A percentile compares a stretch with the other conserved stretches of the same genome.
phyloP scores from a whole-genome alignment of 2,113 vertebrate species.

The Vulpes lagopus region DNA sequence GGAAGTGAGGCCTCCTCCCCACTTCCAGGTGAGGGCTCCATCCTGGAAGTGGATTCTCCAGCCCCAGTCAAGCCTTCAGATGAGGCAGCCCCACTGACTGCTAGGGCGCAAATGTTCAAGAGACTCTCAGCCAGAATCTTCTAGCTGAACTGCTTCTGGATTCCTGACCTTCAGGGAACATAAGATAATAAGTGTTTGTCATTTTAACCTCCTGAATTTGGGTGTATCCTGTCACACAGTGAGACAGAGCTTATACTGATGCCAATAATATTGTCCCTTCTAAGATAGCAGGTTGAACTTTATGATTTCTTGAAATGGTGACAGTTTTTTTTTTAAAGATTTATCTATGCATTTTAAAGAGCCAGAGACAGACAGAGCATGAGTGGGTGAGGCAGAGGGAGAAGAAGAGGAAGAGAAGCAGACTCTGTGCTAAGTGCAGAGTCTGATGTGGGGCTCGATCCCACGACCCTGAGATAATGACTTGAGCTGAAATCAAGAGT shows the following conservation, averaged over 20 bases:
- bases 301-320: not conserved
- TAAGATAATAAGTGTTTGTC: fast-evolving
- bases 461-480: not conserved
- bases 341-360: not conserved
- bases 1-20: not conserved
- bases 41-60: too few relatives aligned
- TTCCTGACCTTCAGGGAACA: not conserved
- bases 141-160: not conserved
- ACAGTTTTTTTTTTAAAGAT: not conserved
- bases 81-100: not conserved
- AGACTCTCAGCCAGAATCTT: too few relatives aligned
- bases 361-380: not conserved
- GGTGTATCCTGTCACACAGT: not conserved
- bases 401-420: not conserved
- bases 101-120: not conserved
- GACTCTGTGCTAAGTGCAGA: not conserved
- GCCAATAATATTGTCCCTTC: not conserved
- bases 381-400: not conserved
- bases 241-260: not conserved
- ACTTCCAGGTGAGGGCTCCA: fast-evolving
- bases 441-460: not conserved
- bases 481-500: not conserved
- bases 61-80: not conserved
- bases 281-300: not conserved
- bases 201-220: not conserved